Percentiles rank a stretch among this genome's conserved stretches.
phyloP scores from a whole-genome alignment of 2,113 vertebrate species.

The Phylloscopus trochiloides region DNA sequence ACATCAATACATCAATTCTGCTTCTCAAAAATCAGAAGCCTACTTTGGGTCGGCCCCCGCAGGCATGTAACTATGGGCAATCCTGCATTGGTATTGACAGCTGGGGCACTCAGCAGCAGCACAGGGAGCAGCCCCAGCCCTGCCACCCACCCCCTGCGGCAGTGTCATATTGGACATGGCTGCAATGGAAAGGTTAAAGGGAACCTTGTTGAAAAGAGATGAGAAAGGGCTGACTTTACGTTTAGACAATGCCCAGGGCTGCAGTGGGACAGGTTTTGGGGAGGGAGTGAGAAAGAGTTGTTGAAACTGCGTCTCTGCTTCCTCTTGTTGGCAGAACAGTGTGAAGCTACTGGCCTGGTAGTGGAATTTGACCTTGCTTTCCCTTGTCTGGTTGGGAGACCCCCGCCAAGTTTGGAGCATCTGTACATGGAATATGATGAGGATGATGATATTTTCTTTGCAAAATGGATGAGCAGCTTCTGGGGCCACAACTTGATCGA shows the following conservation, averaged over 20 bases:
- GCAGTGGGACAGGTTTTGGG: conserved; percentile 20
- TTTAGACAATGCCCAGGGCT: conserved; percentile 71
- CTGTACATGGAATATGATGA: conserved; percentile 88
- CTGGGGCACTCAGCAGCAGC: conserved; percentile 75
- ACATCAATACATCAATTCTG: conserved; percentile 50
- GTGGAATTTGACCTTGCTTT: conserved; percentile 7
- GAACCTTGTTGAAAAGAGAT: conserved; percentile 75
- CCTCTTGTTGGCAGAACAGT: background rate
- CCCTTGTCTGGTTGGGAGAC: background rate
- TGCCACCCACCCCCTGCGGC: conserved; percentile 66
- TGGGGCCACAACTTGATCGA: conserved; percentile 86
- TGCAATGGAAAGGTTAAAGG: conserved; percentile 87
- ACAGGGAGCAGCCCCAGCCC: conserved; percentile 70
- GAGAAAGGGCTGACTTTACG: conserved; percentile 76
- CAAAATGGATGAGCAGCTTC: conserved; percentile 98
- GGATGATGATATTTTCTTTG: conserved; percentile 90
- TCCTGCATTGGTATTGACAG: conserved; percentile 83
- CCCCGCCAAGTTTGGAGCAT: background rate
- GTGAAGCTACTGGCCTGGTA: background rate
- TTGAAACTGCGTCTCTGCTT: background rate
- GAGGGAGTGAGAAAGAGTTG: background rate
- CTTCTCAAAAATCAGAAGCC: conserved; percentile 43
- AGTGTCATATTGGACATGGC: conserved; percentile 59
- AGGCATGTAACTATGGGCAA: conserved; percentile 64
- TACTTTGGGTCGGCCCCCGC: conserved; percentile 13